These are phyloP conservation scores for Cryptotis parvus DNA, from an alignment of 2,113 vertebrate species.

Conservation along the genomic window DNA sequence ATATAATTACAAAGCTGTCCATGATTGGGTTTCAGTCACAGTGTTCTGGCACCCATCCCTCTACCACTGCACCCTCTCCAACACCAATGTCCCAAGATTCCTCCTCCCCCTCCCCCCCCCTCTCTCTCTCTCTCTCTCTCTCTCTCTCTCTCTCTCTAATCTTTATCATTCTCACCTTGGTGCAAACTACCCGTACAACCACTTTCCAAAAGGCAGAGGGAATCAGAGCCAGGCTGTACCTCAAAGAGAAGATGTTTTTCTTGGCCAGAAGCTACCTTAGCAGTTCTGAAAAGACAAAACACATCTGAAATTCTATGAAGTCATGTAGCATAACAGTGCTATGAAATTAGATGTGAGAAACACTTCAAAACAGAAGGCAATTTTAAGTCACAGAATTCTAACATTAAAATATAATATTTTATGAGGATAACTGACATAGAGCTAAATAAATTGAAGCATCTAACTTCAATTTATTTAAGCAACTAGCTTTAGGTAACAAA, in stretches of 20 bases:
- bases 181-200: constrained; percentile 95
- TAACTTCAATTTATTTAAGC: constrained; percentile 62
- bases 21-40: too few species aligned
- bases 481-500: constrained; percentile 38
- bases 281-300: constrained; percentile 89
- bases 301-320: constrained; percentile 53
- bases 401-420: constrained; percentile 40
- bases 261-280: constrained; percentile 94
- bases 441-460: constrained; percentile 45
- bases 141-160: too few species aligned
- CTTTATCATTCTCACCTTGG: constrained; percentile 91
- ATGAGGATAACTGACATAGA: constrained; percentile 25
- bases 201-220: constrained; percentile 97
- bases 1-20: too few species aligned
- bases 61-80: too few species aligned
- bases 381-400: neutral
- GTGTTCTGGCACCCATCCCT: too few species aligned
- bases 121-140: too few species aligned
- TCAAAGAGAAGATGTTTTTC: constrained; percentile 98
- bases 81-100: too few species aligned
- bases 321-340: constrained; percentile 42
- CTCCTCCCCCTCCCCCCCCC: too few species aligned
- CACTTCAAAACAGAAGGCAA: constrained; percentile 39
- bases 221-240: constrained; percentile 96
- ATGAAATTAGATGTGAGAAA: constrained; percentile 56